Evolutionary conservation across 1,140 invertebrate species (phyloP).

Genomic region (Tetragonula clypearis): DNA sequence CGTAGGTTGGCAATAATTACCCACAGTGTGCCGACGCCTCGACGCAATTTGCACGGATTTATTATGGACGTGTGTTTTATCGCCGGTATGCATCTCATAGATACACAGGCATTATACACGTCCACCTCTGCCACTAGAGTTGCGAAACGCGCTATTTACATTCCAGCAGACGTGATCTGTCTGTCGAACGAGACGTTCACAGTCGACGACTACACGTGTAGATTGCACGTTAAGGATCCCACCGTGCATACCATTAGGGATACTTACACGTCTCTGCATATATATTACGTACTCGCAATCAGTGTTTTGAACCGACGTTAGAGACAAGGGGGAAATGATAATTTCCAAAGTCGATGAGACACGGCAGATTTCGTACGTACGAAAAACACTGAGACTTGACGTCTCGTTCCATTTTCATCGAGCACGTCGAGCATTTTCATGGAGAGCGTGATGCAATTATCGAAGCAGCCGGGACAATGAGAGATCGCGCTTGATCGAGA

Average conservation of each 20-base stretch:
- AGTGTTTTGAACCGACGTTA: no score
- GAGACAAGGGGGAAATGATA: no score
- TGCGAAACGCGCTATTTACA: constrained; percentile 24
- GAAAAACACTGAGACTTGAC: no score
- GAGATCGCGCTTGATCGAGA: constrained; percentile 10
- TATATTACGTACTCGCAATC: no score
- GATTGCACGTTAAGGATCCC: background rate
- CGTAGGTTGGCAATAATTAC: constrained; percentile 46
- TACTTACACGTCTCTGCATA: background rate
- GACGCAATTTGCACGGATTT: constrained; percentile 55
- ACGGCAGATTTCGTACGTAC: no score
- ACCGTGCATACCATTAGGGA: background rate
- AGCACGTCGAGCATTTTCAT: background rate
- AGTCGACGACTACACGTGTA: background rate
- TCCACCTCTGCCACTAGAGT: constrained; percentile 31
- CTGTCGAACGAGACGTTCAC: background rate
- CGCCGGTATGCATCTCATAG: constrained; percentile 23
- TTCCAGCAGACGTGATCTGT: background rate
- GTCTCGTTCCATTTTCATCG: no score
- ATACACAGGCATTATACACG: constrained; percentile 18
- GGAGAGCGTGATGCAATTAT: constrained; percentile 32
- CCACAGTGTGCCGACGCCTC: constrained; percentile 7
- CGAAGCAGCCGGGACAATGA: constrained; percentile 20
- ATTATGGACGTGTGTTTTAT: constrained; percentile 34
- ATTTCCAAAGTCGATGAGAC: no score